Conservation (phyloP, 2,888 invertebrate species). For the Onthophagus sagittarius region DNA sequence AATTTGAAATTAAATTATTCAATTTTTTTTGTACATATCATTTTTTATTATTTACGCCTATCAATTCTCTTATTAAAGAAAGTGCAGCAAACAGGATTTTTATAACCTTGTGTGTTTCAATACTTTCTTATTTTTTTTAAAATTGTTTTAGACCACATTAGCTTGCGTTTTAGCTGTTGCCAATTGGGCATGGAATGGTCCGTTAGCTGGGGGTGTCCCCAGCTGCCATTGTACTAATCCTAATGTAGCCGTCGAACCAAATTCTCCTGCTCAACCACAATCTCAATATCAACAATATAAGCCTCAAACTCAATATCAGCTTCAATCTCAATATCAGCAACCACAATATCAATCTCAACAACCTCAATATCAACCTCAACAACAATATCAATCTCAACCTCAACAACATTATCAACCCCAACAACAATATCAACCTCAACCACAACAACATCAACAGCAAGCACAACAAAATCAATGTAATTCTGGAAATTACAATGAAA, state of each 20-base stretch:
- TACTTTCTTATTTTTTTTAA: background rate
- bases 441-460: background rate
- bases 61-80: no score
- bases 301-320: constrained; percentile 19
- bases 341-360: background rate
- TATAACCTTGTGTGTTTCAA: background rate
- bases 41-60: background rate
- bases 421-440: background rate
- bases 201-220: constrained; percentile 46
- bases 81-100: no score
- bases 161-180: constrained; percentile 41
- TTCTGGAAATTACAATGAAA: constrained; percentile 20
- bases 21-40: background rate
- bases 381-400: background rate
- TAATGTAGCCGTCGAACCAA: constrained; percentile 43
- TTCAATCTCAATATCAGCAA: no score
- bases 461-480: background rate
- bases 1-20: constrained; percentile 15
- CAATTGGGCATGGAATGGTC: constrained; percentile 44
- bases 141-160: constrained; percentile 40
- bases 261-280: constrained; percentile 33
- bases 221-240: constrained; percentile 45
- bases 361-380: no score
- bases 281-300: constrained; percentile 4
- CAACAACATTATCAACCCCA: background rate